A percentile compares a stretch with the other conserved stretches of the same genome.
Evolutionary conservation across 2,113 vertebrate species (phyloP).

Genomic region (Paralichthys olivaceus): DNA sequence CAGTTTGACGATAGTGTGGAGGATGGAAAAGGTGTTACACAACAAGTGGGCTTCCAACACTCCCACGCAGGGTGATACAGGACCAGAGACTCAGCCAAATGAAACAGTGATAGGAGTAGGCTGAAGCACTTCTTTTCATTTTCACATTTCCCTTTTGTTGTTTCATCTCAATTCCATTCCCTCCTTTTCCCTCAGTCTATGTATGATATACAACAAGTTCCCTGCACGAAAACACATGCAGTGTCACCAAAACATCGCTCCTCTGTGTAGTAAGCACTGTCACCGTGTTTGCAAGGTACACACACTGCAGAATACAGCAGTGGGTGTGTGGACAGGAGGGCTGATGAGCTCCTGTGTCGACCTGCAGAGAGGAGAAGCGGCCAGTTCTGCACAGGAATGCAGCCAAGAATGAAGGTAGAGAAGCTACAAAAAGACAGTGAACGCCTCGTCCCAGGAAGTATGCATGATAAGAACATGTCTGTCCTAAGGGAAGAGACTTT

Average conservation of each 20-base stretch:
- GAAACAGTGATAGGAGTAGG: conserved; percentile 54
- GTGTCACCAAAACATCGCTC: conserved; percentile 6
- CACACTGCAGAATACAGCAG: conserved; percentile 39
- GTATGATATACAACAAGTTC: not conserved
- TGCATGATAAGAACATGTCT: conserved; percentile 23
- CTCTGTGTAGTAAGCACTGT: conserved; percentile 13
- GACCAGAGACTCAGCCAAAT: conserved; percentile 51
- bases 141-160: conserved; percentile 40
- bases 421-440: not conserved
- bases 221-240: not conserved
- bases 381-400: conserved; percentile 56
- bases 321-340: conserved; percentile 22
- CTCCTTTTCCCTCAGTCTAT: not conserved
- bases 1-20: conserved; percentile 60
- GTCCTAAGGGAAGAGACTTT: conserved; percentile 23
- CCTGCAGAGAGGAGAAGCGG: conserved; percentile 49
- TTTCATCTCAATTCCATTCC: conserved; percentile 28
- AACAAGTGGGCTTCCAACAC: conserved; percentile 65
- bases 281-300: conserved; percentile 21
- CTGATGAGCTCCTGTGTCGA: conserved; percentile 49
- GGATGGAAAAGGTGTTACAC: conserved; percentile 72
- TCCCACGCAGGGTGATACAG: conserved; percentile 62
- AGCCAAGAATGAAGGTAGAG: conserved; percentile 37
- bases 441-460: conserved; percentile 33
- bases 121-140: conserved; percentile 52